Evolutionary conservation across 2,113 vertebrate species (phyloP), one percentile per base, ranked within the genome.

Genomic region (Tautogolabrus adspersus): DNA sequence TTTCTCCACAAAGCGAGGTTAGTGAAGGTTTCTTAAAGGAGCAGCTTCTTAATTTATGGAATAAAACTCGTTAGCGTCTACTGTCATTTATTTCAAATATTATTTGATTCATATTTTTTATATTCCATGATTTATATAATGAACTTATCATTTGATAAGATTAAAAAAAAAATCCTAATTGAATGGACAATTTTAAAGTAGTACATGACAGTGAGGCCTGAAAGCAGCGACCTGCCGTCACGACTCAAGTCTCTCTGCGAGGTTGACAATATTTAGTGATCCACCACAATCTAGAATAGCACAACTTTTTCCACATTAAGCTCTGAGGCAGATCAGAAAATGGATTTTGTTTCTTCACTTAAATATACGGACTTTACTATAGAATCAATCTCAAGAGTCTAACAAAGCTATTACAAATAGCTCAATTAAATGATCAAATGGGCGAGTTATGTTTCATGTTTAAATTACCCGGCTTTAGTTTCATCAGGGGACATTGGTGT

Each of bases 351-450:
- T 94, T 86, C 93, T 91, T 91, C 91, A 93, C 72, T 78, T 67
- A 71, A 76, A 85, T 67, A 85, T 74, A 85, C 54, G 49, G 71
- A 91, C 91, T 95, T 95, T 94, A 95, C 94, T 89, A 89, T 93
- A 91, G 88, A 94, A 96, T 96, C 94, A 92, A 95, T 97, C 96
- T 96, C 94, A 92, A 88, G 93, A 93, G 95, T 94, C 95, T 83
- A 89, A 94, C 92, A 95, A 94, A 94, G 92, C 92, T 93, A 95
- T 97, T 97, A 96, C 94, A 94, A 95, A 96, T 94, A 95, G 95
- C 95, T 96, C 95, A 96, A 96, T 97, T 96, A 96, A 94, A 96
- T 96, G 94, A 96, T 94, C 94, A 96, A 96, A 95, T 91, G 90
- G 94, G 90, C 91, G 82, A 90, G 91, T 95, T 95, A 93, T 92